A percentile compares a stretch with the other conserved stretches of the same genome.
Evolutionary conservation across 2,888 invertebrate species (phyloP).

Genomic region (Muschampia plurimacula): DNA sequence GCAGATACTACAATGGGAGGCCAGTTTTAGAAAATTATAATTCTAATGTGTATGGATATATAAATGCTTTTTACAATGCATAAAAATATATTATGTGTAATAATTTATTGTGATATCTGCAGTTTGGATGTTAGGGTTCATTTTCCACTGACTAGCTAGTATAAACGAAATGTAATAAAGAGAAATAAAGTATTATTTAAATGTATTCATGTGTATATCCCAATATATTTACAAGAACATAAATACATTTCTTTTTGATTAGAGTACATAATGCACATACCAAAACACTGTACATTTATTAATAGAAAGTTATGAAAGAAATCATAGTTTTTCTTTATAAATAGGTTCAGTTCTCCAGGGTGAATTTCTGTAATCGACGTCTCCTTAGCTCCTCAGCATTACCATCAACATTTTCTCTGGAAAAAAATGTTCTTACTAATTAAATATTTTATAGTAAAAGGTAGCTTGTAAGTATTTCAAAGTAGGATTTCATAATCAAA

Average conservation of each 20-base stretch:
- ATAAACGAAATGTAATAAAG: slow-evolving; percentile 46
- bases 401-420: slow-evolving; percentile 76
- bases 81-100: slow-evolving; percentile 54
- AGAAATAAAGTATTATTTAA: slow-evolving; percentile 59
- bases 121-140: slow-evolving; percentile 24
- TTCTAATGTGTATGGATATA: slow-evolving; percentile 90
- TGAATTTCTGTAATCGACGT: slow-evolving; percentile 91
- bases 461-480: too few relatives aligned
- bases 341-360: slow-evolving; percentile 75
- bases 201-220: slow-evolving; percentile 83
- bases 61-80: slow-evolving; percentile 93
- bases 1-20: slow-evolving; percentile 87
- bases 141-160: slow-evolving; percentile 43
- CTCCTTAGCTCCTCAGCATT: slow-evolving; percentile 90
- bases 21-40: slow-evolving; percentile 91
- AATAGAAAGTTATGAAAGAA: slow-evolving; percentile 71
- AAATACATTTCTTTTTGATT: slow-evolving; percentile 79
- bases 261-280: slow-evolving; percentile 80
- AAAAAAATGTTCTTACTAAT: slow-evolving; percentile 41
- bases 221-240: slow-evolving; percentile 84
- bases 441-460: too few relatives aligned
- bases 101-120: slow-evolving; percentile 43
- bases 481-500: too few relatives aligned
- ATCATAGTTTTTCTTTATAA: slow-evolving; percentile 57
- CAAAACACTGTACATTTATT: slow-evolving; percentile 80